A percentile compares a stretch with the other conserved stretches of the same genome.
Evolutionary conservation across 2,888 invertebrate genomes (phyloP).

Genomic region (Erynnis tages): DNA sequence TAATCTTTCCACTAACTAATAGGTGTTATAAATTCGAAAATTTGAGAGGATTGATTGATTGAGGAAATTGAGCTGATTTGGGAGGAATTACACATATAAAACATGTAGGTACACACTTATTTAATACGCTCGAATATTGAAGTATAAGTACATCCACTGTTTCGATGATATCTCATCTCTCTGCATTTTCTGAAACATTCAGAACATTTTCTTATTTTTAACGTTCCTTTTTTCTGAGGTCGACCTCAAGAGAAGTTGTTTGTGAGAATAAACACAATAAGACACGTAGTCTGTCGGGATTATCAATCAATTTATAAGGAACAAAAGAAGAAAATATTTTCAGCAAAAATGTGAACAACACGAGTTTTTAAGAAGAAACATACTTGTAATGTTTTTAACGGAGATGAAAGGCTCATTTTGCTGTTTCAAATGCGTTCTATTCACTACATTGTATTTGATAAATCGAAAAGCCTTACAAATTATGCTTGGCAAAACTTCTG

Average conservation of each 20-base stretch:
- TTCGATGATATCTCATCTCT: neutral
- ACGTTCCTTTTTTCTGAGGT: neutral
- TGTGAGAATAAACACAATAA: conserved; percentile 4
- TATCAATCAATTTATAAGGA: conserved; percentile 13
- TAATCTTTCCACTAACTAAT: too few relatives aligned
- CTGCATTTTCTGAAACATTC: neutral
- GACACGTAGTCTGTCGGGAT: conserved; percentile 3
- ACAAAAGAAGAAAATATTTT: conserved; percentile 1
- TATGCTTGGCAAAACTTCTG: neutral
- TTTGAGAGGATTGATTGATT: too few relatives aligned
- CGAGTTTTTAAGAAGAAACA: conserved; percentile 2
- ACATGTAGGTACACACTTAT: too few relatives aligned
- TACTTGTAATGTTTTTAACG: conserved; percentile 5
- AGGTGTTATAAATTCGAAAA: too few relatives aligned
- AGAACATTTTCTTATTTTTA: neutral
- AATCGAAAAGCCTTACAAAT: conserved; percentile 4
- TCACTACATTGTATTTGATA: conserved; percentile 1
- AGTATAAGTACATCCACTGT: too few relatives aligned
- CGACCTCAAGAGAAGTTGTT: neutral
- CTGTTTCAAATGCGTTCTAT: neutral
- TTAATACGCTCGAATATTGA: too few relatives aligned
- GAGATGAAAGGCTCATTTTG: conserved; percentile 12
- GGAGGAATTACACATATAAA: too few relatives aligned
- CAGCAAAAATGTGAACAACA: neutral
- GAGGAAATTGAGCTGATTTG: too few relatives aligned